A percentile compares a stretch with the other conserved stretches of the same genome.
phyloP scores from a whole-genome alignment of 2,113 vertebrate species.

The Sinocyclocheilus rhinocerous region DNA sequence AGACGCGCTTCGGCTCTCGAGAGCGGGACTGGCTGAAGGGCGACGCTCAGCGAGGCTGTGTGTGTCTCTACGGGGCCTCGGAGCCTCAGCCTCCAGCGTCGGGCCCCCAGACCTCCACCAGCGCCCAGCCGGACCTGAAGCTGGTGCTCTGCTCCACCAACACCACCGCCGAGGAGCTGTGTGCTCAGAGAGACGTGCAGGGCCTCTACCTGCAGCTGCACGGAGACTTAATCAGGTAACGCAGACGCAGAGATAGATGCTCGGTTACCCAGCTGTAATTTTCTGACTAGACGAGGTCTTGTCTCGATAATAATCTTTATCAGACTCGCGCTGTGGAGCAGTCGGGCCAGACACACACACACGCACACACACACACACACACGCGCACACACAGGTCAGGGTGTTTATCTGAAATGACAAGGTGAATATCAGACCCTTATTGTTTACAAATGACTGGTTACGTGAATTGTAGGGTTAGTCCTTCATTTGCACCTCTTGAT shows the following conservation, averaged over 20 bases:
- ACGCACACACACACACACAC: background rate
- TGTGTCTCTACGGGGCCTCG: constrained; percentile 84
- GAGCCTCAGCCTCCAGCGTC: constrained; percentile 68
- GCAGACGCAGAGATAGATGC: background rate
- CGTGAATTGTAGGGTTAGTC: background rate
- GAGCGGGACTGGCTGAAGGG: constrained; percentile 92
- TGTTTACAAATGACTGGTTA: background rate
- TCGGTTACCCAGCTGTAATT: constrained; percentile 2
- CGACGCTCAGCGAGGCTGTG: constrained; percentile 85
- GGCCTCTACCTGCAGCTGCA: constrained; percentile 89
- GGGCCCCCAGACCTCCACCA: constrained; percentile 70
- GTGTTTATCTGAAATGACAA: background rate
- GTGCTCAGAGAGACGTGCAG: constrained; percentile 79
- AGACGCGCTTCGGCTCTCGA: constrained; percentile 86
- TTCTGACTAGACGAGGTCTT: background rate
- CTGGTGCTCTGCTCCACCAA: constrained; percentile 90
- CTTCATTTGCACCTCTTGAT: background rate
- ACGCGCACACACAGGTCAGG: too few species aligned
- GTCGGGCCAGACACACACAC: background rate
- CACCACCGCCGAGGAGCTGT: constrained; percentile 86
- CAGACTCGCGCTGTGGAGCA: background rate
- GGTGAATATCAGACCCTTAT: background rate
- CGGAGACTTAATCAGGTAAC: constrained; percentile 91
- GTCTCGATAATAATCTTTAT: background rate
- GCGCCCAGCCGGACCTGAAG: constrained; percentile 81